Conservation (phyloP, 1,140 invertebrate genomes). For the Eumaeus atala region DNA sequence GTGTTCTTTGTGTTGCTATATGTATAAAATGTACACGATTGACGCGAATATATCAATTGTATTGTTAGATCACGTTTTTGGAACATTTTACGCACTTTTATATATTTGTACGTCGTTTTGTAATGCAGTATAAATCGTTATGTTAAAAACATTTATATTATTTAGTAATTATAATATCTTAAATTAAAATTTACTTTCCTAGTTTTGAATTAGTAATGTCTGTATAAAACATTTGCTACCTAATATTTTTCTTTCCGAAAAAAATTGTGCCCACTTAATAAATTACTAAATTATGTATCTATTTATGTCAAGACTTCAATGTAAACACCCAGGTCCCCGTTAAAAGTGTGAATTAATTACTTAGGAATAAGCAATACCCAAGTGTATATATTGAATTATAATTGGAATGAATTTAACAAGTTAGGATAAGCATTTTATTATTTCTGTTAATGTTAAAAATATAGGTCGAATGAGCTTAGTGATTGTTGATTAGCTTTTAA, state of each 20-base stretch:
- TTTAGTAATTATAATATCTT: no score
- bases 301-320: no score
- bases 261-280: no score
- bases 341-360: no score
- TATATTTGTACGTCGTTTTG: constrained; percentile 65
- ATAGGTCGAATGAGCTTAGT: constrained; percentile 1
- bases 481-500: constrained; percentile 1
- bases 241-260: no score
- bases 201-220: no score
- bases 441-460: background rate
- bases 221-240: no score
- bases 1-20: constrained; percentile 11
- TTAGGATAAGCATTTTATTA: background rate
- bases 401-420: background rate
- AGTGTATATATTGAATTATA: background rate
- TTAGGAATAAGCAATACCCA: background rate
- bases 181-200: no score
- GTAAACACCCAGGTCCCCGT: no score
- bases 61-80: constrained; percentile 63
- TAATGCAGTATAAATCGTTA: constrained; percentile 18
- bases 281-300: no score
- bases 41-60: constrained; percentile 12
- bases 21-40: background rate
- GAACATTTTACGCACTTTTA: constrained; percentile 71
- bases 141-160: no score